Percentiles rank a stretch among this genome's conserved stretches.
These are phyloP conservation scores for Microtus ochrogaster DNA, from an alignment of 2,113 vertebrate genomes.

Conservation along the genomic window DNA sequence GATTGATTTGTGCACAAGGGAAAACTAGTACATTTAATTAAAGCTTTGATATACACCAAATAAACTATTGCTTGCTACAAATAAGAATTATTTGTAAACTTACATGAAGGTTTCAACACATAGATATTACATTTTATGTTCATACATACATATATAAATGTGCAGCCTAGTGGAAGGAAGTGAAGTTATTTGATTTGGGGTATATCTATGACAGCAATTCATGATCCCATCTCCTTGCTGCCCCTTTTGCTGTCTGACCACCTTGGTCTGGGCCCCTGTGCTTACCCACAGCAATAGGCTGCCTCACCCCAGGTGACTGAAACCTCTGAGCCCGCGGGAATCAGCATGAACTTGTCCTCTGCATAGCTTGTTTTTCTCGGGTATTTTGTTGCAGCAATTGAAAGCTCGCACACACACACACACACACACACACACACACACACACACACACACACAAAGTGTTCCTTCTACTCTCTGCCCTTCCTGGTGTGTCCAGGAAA, in stretches of 20 bases:
- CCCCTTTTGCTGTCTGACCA: background rate
- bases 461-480: background rate
- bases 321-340: background rate
- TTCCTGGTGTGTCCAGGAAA: background rate
- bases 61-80: constrained; percentile 1
- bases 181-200: background rate
- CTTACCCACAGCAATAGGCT: background rate
- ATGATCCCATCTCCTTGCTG: background rate
- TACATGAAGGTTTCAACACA: background rate
- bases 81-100: background rate
- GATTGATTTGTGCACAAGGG: background rate
- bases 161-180: background rate
- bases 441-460: background rate
- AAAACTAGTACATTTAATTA: background rate
- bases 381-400: background rate
- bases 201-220: background rate
- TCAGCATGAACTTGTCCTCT: background rate
- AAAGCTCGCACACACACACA: background rate
- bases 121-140: background rate
- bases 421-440: background rate
- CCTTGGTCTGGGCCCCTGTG: background rate
- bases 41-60: background rate
- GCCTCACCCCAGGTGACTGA: background rate
- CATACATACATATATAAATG: background rate
- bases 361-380: background rate